Evolutionary conservation across 2,888 invertebrate species (phyloP).

Genomic region (Idaea straminata): DNA sequence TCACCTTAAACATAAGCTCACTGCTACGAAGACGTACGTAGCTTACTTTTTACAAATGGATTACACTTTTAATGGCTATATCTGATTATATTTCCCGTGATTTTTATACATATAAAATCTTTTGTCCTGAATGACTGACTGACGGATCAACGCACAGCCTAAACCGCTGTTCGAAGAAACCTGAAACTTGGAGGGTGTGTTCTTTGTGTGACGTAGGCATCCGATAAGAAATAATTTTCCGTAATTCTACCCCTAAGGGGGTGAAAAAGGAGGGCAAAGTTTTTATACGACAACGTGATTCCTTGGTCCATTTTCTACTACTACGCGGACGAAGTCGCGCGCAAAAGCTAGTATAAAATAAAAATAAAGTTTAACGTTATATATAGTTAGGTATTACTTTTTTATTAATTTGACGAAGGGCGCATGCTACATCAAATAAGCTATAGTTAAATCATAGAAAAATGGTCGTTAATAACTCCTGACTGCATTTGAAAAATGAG

Average conservation of each 20-base stretch:
- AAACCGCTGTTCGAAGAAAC: no score
- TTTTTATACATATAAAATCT: background rate
- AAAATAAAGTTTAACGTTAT: background rate
- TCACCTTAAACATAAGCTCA: slow-evolving; percentile 75
- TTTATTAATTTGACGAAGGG: background rate
- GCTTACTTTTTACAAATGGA: slow-evolving; percentile 60
- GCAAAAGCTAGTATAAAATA: no score
- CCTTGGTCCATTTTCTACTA: no score
- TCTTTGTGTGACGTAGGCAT: no score
- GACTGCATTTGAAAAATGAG: slow-evolving; percentile 14
- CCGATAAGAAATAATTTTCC: no score
- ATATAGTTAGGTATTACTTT: background rate
- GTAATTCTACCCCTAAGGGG: no score
- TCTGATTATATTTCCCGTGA: background rate
- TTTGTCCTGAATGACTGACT: no score
- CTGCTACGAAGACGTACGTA: slow-evolving; percentile 51
- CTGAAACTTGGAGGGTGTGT: no score
- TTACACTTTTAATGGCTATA: slow-evolving; percentile 32
- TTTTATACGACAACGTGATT: no score
- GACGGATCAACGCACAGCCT: no score
- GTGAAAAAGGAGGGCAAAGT: no score
- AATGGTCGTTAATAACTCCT: slow-evolving; percentile 12
- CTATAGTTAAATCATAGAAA: slow-evolving; percentile 11
- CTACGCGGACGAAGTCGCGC: no score
- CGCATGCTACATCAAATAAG: slow-evolving; percentile 6